phyloP scores from a whole-genome alignment of 2,888 invertebrate genomes.

The Mantis religiosa region DNA sequence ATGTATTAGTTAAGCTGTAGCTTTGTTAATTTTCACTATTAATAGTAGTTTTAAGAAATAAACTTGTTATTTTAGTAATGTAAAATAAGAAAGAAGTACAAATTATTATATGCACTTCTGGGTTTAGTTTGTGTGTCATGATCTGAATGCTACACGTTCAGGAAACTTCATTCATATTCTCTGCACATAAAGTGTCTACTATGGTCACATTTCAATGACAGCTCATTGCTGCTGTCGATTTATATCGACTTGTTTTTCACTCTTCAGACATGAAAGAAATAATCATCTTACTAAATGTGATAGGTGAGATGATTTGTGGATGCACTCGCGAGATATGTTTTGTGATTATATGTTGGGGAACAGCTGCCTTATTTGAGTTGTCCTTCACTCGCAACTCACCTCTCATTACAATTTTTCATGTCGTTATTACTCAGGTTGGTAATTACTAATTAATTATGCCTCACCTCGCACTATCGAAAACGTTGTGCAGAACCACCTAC shows the following conservation, averaged over 20 bases:
- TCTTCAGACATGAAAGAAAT: neutral
- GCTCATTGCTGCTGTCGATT: neutral
- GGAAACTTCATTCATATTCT: neutral
- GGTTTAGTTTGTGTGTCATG: too few species aligned
- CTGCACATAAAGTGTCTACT: neutral
- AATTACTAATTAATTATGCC: slow-evolving; percentile 17
- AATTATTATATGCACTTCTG: too few species aligned
- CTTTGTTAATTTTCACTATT: too few species aligned
- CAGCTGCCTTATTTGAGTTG: neutral
- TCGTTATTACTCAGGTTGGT: slow-evolving; percentile 12
- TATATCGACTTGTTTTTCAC: neutral
- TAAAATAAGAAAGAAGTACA: too few species aligned
- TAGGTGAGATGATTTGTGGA: neutral
- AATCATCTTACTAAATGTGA: neutral
- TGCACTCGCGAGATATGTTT: neutral
- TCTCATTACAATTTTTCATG: neutral
- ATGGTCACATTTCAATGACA: neutral
- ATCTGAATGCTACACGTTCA: neutral
- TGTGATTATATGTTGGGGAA: neutral
- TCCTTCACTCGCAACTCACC: neutral
- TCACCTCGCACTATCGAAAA: neutral
- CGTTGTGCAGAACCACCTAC: neutral
- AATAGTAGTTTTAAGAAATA: too few species aligned
- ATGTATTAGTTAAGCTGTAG: too few species aligned
- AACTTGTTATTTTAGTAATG: too few species aligned